Conservation (phyloP, 2,113 vertebrate species). For the Tachysurus fulvidraco region DNA sequence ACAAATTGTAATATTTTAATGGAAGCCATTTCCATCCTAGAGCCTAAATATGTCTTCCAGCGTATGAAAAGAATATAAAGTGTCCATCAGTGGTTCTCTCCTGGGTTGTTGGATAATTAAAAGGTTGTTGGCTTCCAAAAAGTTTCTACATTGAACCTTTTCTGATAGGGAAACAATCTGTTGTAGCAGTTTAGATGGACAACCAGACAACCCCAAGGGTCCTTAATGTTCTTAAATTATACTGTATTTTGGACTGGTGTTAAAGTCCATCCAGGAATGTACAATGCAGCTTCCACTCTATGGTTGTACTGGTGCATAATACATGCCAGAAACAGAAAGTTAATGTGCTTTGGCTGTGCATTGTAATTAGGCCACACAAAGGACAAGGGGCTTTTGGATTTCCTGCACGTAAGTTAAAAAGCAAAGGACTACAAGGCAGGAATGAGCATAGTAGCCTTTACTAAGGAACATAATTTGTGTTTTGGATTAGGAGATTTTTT, state of each 20-base stretch:
- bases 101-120: background rate
- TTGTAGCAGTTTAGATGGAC: background rate
- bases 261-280: background rate
- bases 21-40: background rate
- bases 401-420: constrained; percentile 56
- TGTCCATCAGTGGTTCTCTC: background rate
- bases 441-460: background rate
- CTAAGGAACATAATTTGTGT: constrained; percentile 6
- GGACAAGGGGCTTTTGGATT: constrained; percentile 54
- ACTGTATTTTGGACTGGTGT: background rate
- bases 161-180: background rate
- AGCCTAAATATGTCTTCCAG: background rate
- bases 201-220: background rate
- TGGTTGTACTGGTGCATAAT: constrained; percentile 4
- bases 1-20: background rate
- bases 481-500: background rate
- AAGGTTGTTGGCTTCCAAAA: background rate
- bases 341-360: constrained; percentile 34
- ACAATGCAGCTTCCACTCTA: constrained; percentile 9
- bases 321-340: constrained; percentile 25
- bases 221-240: background rate
- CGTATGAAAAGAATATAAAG: background rate
- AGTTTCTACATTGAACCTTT: background rate
- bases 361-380: constrained; percentile 54
- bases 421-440: constrained; percentile 17